Evolutionary conservation across 2,797 vertebrate species (phyloP), one percentile per base, ranked within the genome.

Genomic region (Lacerta agilis): DNA sequence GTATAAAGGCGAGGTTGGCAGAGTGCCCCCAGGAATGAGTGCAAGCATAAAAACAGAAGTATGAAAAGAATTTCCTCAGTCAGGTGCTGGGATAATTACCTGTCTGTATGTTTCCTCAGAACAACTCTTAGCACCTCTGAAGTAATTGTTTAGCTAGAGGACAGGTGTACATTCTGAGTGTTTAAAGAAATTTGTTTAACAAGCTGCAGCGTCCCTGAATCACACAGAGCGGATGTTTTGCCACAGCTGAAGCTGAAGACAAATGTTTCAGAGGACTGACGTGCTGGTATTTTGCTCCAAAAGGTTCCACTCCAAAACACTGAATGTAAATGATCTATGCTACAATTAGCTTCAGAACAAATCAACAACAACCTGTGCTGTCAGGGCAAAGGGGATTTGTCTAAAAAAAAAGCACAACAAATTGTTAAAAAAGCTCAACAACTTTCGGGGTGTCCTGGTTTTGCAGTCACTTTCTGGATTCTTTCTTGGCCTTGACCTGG

Each of bases 1-100:
- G 75, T 91, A 36, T 75, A 92, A 91, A 87, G 84, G 86, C 81
- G 69, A 72, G n/a, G 5, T 61, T 92, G 86, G 86, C 81, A 79
- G 10, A 43, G 13, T 78, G 86, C 87, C 81, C 45, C 75, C 85
- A 27, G 81, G 83, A 89, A 73, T 86, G 86, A 76, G 69, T n/a
- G 75, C 61, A 84, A 73, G 90, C 85, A 43, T n/a, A 58, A 43
- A 87, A 92, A 82, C 8, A 29, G 38, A 66, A 69, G 2, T 79
- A 75, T 87, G 86, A 88, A 88, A 90, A 90, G 71, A 8, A 83
- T 64, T 82, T 38, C 69, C 81, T 86, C 90, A 85, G 83, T 86
- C n/a, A 90, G 45, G 83, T 55, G 85, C 83, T 80, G 25, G 11
- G 76, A 43, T 85, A 55, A 38, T 55, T 78, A 79, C 17, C 76